phyloP scores from a whole-genome alignment of 2,888 invertebrate genomes.

The Mamestra brassicae region DNA sequence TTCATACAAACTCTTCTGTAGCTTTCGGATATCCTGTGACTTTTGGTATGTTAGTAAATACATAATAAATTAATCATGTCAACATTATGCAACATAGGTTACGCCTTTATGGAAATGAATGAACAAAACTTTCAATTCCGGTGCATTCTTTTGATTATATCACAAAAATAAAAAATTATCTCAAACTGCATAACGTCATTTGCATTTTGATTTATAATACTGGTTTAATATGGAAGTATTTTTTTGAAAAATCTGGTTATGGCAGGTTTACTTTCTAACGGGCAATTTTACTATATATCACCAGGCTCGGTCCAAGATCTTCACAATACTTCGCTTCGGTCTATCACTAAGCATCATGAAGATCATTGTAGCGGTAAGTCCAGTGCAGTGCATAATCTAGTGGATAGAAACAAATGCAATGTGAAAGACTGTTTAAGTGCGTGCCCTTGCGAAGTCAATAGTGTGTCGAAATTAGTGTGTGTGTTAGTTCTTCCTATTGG shows the following conservation, averaged over 20 bases:
- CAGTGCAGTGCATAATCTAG: neutral
- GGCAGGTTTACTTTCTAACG: constrained; percentile 9
- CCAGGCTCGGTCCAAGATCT: neutral
- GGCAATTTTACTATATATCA: constrained; percentile 25
- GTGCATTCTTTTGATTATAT: constrained; percentile 24
- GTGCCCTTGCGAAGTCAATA: neutral
- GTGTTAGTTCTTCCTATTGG: neutral
- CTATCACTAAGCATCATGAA: constrained; percentile 20
- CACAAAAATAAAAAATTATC: neutral
- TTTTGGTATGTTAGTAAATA: neutral
- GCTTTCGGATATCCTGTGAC: neutral
- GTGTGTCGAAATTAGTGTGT: neutral
- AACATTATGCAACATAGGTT: constrained; percentile 5
- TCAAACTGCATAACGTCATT: constrained; percentile 8
- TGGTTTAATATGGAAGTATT: neutral
- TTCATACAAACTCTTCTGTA: neutral
- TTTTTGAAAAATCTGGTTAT: neutral
- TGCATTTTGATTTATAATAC: constrained; percentile 9
- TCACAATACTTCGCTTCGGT: constrained; percentile 3
- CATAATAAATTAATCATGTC: neutral
- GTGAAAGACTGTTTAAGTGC: constrained; percentile 12
- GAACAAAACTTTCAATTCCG: neutral
- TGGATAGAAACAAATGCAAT: neutral
- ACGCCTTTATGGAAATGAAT: neutral
- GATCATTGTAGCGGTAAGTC: constrained; percentile 18